Base-by-base conservation (phyloP, 92 coral and sea anemone genomes). In the Porites divaricata region DNA sequence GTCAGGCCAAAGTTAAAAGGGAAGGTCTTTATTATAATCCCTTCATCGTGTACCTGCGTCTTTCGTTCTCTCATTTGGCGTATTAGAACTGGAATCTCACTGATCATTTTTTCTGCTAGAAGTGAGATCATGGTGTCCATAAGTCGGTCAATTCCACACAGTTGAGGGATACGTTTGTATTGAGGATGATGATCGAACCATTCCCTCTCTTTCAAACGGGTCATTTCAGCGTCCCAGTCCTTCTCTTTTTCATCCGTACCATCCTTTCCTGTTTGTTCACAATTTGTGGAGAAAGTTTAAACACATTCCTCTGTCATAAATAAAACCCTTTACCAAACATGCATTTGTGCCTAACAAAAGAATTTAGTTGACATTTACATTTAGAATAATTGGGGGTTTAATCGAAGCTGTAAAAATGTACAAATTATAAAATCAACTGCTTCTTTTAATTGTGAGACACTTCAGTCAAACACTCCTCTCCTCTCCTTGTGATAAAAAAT, bases 141-240 rank as follows among this genome's bases (percentile, higher is more conserved):
- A 6, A 93, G 87, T 10, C 84, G 78, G 68, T 93, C 97, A 57
- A 93, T 86, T 0, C 97, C 97, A 54, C 97, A 93, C 66, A 93
- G 81, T 5, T 75, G 89, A 52, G 56, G 45, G 50, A 93, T 80
- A 81, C 80, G 83, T 19, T 28, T 61, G 94, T 93, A 93, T 85
- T 83, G 88, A 26, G 74, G 83, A 65, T 93, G 97, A 15, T 25
- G 4, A 5, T 73, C 52, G 77, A 93, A 93, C 97, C 97, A 93
- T 20, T 81, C 87, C 70, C 78, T 88, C 66, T 93, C 97, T 48
- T 81, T 83, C 14, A 73, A 4, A 61, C 89, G 94, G 64, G 97
- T 93, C 57, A 68, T 86, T 65, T 88, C 87, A 48, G 94, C 90
- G 80, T 93, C 94, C 97, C 97, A 93, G 86, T 88, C 94, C 58